Base-by-base conservation (phyloP, 2,888 invertebrate genomes). In the Cryptus armator region DNA sequence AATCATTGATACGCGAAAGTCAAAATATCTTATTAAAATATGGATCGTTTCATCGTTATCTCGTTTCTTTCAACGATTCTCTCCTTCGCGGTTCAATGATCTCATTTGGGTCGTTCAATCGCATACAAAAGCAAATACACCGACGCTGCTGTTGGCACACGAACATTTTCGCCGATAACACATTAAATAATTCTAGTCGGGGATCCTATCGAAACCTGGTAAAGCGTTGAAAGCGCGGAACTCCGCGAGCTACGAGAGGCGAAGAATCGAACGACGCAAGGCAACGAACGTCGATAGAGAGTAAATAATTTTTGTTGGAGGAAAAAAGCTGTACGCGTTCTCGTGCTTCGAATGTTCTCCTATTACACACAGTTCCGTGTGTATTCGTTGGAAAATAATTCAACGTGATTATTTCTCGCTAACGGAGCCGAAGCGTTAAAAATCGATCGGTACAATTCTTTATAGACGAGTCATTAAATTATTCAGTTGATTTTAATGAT, bases 181-280 rank as follows among this genome's bases (percentile, higher is more conserved):
- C 48, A 64, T 64, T 79, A 51, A 71, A 70, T 71, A 71, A 77
- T 79, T 71, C 51, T 46, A 9, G 37, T 56, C 44, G 10, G 10
- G 2, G 51, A 48, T 51, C 32, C 16, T 79, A 64, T 71, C 78
- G 78, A 64, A 71, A 62, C 32, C 51, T 70, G 48, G 71, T 79
- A 19, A 32, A 43, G 37, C 51, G 48, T 48, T 14, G 37, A 16
- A 56, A n/a, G 19, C 19, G 16, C 9, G 56, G 2, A 37, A 37
- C 37, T 37, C 56, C 1, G 56, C 24, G 24, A 24, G 56, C 24
- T 12, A 24, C 56, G 24, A 56, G 24, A 56, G 24, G 56, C 10
- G 24, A 24, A 10, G 24, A 12, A 19, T 3, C 56, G 56, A 56
- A 19, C 24, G 19, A 19, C 66, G 24, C 43, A 9, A 24, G 16